phyloP scores from a whole-genome alignment of 2,797 vertebrate genomes.

The Oreonectes daqikongensis region DNA sequence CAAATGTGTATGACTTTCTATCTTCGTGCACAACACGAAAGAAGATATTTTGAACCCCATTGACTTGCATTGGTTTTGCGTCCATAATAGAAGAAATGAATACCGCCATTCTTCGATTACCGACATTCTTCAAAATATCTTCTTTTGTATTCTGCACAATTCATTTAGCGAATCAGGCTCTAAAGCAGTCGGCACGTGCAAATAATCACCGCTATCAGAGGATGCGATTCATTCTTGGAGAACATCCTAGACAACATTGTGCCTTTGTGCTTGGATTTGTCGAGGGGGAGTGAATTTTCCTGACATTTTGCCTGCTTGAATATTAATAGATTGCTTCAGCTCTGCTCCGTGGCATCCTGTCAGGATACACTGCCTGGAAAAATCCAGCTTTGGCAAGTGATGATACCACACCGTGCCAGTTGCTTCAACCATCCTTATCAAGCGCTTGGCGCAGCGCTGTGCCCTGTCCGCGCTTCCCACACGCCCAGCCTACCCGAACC shows the following conservation, averaged over 20 bases:
- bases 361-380: slow-evolving; percentile 53
- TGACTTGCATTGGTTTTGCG: too few species aligned
- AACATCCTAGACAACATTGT: not conserved
- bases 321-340: slow-evolving; percentile 61
- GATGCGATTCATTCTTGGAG: not conserved
- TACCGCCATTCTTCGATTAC: too few species aligned
- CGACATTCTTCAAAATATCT: too few species aligned
- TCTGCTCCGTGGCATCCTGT: slow-evolving; percentile 53
- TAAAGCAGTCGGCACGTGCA: not conserved
- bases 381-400: slow-evolving; percentile 60
- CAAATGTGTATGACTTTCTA: too few species aligned
- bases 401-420: slow-evolving; percentile 59
- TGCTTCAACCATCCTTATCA: slow-evolving; percentile 62
- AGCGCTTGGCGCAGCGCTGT: slow-evolving; percentile 50
- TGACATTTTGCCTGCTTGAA: slow-evolving; percentile 63
- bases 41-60: too few species aligned
- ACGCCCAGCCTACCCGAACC: slow-evolving; percentile 39
- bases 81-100: too few species aligned
- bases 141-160: too few species aligned
- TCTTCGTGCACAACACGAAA: too few species aligned
- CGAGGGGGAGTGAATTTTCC: slow-evolving; percentile 49
- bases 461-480: slow-evolving; percentile 50
- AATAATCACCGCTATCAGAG: not conserved
- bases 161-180: not conserved
- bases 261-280: slow-evolving; percentile 7